Evolutionary conservation across 2,888 invertebrate species (phyloP).

Genomic region (Phrixothrix hirtus): DNA sequence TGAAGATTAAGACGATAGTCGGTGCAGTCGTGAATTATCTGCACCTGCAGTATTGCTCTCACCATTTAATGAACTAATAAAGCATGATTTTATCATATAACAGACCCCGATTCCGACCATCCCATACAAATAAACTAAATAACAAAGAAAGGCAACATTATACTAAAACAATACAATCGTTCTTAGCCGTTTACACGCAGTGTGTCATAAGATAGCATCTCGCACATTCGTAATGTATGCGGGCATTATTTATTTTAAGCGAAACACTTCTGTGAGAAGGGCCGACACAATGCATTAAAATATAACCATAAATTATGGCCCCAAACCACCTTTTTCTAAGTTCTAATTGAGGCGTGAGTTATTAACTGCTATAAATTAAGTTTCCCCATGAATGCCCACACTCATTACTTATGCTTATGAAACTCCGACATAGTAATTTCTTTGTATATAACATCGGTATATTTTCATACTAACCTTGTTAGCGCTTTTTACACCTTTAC

Average conservation of each 20-base stretch:
- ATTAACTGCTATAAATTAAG: conserved; percentile 44
- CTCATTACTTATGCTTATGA: conserved; percentile 42
- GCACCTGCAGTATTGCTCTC: conserved; percentile 11
- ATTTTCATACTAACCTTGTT: conserved; percentile 30
- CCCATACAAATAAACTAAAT: conserved; percentile 24
- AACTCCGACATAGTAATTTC: conserved; percentile 42
- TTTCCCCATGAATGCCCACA: conserved; percentile 40
- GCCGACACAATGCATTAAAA: conserved; percentile 38
- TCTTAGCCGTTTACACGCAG: conserved; percentile 38
- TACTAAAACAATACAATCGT: conserved; percentile 34
- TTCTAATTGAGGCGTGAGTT: conserved; percentile 46
- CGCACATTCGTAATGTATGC: conserved; percentile 39
- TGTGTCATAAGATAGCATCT: conserved; percentile 41
- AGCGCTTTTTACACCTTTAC: conserved; percentile 24
- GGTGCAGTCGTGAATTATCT: conserved; percentile 3
- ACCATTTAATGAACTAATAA: conserved; percentile 32
- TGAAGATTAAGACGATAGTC: neutral
- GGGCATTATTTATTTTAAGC: conserved; percentile 41
- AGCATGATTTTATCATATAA: conserved; percentile 40
- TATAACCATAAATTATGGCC: conserved; percentile 40
- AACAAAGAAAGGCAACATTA: conserved; percentile 24
- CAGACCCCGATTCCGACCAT: conserved; percentile 28
- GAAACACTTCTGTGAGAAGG: conserved; percentile 36
- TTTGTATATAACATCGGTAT: conserved; percentile 26
- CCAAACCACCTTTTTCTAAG: conserved; percentile 34